Evolutionary conservation across 2,888 invertebrate genomes (phyloP).

Genomic region (Drosophila neutralis): DNA sequence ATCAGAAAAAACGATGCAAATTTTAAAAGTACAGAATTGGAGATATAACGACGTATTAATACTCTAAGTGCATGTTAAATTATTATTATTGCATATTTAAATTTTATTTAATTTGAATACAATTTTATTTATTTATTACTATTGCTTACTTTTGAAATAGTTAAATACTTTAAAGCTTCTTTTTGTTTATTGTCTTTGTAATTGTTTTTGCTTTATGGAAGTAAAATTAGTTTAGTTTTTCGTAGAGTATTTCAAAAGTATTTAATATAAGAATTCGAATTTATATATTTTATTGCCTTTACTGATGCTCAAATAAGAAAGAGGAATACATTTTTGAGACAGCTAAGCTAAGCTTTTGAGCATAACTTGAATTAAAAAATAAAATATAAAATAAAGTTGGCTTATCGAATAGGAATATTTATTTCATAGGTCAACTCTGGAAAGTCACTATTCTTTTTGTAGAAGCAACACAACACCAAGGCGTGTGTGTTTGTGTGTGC

Average conservation of each 20-base stretch:
- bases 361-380: background rate
- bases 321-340: background rate
- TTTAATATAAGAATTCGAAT: background rate
- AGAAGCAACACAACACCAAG: slow-evolving; percentile 2
- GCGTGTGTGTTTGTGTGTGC: slow-evolving; percentile 9
- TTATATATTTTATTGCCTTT: background rate
- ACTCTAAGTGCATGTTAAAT: background rate
- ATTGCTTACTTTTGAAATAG: background rate
- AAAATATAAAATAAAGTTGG: slow-evolving; percentile 3
- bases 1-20: slow-evolving; percentile 1
- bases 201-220: background rate
- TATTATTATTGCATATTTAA: background rate
- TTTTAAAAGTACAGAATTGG: background rate
- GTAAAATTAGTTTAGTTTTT: background rate
- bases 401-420: slow-evolving; percentile 1
- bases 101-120: background rate
- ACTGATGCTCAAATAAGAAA: background rate
- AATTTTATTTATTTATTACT: background rate
- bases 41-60: background rate
- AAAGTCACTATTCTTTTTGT: slow-evolving; percentile 20
- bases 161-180: background rate
- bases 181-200: background rate
- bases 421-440: slow-evolving; percentile 25
- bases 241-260: background rate
- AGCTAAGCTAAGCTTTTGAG: too few species aligned